Percentiles rank a stretch among this genome's conserved stretches.
Evolutionary conservation across 1,140 invertebrate species (phyloP).

Genomic region (Drosophila setifemur): DNA sequence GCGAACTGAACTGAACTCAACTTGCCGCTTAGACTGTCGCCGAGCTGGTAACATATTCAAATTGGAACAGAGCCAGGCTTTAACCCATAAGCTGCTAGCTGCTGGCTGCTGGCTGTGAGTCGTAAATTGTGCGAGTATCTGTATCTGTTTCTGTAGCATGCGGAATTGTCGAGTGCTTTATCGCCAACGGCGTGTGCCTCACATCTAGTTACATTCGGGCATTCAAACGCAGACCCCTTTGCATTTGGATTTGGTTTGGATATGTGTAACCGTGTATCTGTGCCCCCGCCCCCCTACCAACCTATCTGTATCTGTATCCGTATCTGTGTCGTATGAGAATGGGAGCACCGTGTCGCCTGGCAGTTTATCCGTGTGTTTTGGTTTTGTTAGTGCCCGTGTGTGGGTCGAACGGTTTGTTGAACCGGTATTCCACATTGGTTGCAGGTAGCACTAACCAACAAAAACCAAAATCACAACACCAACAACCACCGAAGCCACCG

Average conservation of each 20-base stretch:
- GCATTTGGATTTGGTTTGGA: background rate
- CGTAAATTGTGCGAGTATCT: background rate
- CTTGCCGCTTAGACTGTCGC: slow-evolving; percentile 9
- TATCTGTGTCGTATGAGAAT: slow-evolving; percentile 51
- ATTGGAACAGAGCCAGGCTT: slow-evolving; percentile 56
- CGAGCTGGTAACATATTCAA: slow-evolving; percentile 44
- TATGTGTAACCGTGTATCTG: background rate
- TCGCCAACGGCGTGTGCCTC: slow-evolving; percentile 32
- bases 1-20: slow-evolving; percentile 7
- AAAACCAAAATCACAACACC: background rate
- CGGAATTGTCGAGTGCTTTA: slow-evolving; percentile 49
- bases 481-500: background rate
- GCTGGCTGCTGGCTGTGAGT: too few relatives aligned
- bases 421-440: slow-evolving; percentile 62
- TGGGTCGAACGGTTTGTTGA: slow-evolving; percentile 45
- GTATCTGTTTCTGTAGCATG: slow-evolving; percentile 26
- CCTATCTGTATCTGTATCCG: background rate
- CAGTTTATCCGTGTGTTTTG: slow-evolving; percentile 12
- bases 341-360: slow-evolving; percentile 56
- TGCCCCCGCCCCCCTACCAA: background rate
- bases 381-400: slow-evolving; percentile 17
- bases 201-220: slow-evolving; percentile 43
- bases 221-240: slow-evolving; percentile 14
- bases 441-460: slow-evolving; percentile 25
- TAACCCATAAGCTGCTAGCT: background rate